Evolutionary conservation across 2,888 invertebrate genomes (phyloP), one percentile per base, ranked within the genome.

Genomic region (Athalia rosae): DNA sequence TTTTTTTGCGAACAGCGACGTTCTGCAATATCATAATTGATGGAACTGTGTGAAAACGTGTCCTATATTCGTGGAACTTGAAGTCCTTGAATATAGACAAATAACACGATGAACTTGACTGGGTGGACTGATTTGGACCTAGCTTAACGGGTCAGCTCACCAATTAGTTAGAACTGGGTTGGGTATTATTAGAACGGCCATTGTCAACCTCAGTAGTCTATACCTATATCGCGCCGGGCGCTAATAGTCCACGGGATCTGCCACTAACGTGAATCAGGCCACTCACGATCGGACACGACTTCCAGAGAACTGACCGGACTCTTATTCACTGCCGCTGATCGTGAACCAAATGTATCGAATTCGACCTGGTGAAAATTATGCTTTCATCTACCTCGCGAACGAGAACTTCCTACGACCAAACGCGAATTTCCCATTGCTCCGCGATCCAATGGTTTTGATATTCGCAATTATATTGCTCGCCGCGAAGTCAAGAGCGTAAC

Each of bases 161-260:
- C 56, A 45, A 71, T 71, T 71, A 50, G 69, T 58, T 15, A 13
- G 43, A 58, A 58, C 58, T 45, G 7, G 71, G 13, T 56, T 47
- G 13, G 58, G 71, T 58, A 58, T 71, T 71, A 58, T 71, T 58
- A 71, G n/a, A 58, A 43, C 58, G 45, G 41, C 71, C 43, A 71
- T 71, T 71, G 71, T 71, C 71, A 13, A 71, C 50, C 47, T 58
- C 13, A 13, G 56, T 28, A 28, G 28, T 28, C 28, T 28, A 28
- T 56, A n/a, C n/a, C n/a, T n/a, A 48, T 15, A 69, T 69, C 56
- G 56, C 45, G 58, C 58, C 11, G 58, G 71, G n/a, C 50, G 71
- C 45, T 43, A 71, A 71, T 71, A 58, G 56, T 58, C 58, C 58
- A 3, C 56, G 58, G 58, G 58, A 71, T 58, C 58, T 58, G 58